phyloP scores from a whole-genome alignment of 2,113 vertebrate species.

The Petroica traversi region DNA sequence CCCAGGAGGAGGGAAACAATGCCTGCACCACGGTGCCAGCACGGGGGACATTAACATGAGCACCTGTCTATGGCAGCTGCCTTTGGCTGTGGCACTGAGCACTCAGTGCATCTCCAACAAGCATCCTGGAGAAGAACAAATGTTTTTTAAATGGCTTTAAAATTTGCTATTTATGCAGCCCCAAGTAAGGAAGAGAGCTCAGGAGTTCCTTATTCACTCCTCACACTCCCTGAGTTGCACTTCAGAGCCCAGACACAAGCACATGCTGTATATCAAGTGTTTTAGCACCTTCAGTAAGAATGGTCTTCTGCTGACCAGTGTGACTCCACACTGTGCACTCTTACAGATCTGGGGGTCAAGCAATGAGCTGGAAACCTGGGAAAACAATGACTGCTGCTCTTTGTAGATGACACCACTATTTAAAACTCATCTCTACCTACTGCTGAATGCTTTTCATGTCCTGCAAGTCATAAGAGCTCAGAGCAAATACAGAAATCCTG shows the following conservation, averaged over 20 bases:
- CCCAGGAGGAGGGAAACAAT: neutral
- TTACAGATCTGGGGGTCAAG: neutral
- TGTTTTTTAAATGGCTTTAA: neutral
- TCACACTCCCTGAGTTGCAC: neutral
- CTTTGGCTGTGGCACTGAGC: neutral
- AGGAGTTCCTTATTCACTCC: neutral
- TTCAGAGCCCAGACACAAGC: neutral
- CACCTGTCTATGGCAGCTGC: too few species aligned
- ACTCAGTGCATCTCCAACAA: neutral
- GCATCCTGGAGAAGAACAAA: neutral
- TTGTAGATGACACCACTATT: neutral
- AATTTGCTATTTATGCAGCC: neutral
- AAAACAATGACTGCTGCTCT: neutral
- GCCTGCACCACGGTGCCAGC: neutral
- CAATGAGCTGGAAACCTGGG: neutral
- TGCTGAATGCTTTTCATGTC: neutral
- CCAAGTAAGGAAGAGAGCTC: neutral
- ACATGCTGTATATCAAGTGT: neutral
- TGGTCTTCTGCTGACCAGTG: neutral
- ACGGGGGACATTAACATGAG: neutral
- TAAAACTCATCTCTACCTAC: neutral
- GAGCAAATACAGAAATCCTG: neutral
- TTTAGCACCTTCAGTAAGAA: neutral
- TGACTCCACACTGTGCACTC: neutral
- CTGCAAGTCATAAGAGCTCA: neutral